Evolutionary conservation across 2,113 vertebrate genomes (phyloP), one percentile per base, ranked within the genome.

Genomic region (Corythoichthys intestinalis): DNA sequence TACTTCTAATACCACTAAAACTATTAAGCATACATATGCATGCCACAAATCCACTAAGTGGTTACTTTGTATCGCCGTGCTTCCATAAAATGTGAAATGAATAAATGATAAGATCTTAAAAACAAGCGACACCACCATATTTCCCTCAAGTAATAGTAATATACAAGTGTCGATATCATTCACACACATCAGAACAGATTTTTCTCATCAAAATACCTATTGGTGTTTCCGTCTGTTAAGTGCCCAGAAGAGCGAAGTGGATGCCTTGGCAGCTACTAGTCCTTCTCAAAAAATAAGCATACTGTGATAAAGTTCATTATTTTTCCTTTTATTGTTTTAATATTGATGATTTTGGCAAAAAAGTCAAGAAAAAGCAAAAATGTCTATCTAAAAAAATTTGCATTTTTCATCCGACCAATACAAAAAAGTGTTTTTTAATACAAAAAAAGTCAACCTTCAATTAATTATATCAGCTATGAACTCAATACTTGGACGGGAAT

Each of bases 161-260:
- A 56, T n/a, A 28, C 53, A 28, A 4, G 28, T 61, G 17, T 76
- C 72, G 66, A 54, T 62, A 34, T 15, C 64, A 49, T 68, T 13
- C 68, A 48, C 38, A 72, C 37, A 66, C 58, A 71, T 44, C 17
- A 61, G 44, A 20, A 71, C 67, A 69, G 35, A 63, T 20, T 70
- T 74, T 73, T 38, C 46, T 67, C 48, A 20, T 67, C 49, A 37
- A 65, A 72, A 68, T 67, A 20, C 57, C 38, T 17, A 63, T 76
- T 67, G 57, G 65, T 61, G 79, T 59, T 67, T 58, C 62, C 60
- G n/a, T 60, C 54, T 28, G 69, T 82, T 78, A 82, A 65, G 84
- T 81, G 58, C 28, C 28, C 71, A 72, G 12, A 64, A 61, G 28
- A 76, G 63, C 59, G 65, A 59, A 14, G 38, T 34, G 58, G 76